These are phyloP conservation scores for Entelurus aequoreus DNA, from an alignment of 2,113 vertebrate genomes.

Conservation along the genomic window DNA sequence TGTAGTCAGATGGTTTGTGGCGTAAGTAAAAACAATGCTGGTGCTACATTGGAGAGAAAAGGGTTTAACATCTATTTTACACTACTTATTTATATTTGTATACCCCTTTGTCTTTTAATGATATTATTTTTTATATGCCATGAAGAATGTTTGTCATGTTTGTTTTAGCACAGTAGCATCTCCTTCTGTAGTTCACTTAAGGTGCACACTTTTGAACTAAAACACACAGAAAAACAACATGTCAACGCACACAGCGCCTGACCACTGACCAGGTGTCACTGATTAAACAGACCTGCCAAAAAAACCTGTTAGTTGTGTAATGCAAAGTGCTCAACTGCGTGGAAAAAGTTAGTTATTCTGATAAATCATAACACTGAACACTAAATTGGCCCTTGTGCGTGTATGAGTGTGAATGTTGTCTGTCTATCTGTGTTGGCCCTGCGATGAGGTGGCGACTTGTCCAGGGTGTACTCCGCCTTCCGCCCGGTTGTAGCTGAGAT, in stretches of 20 bases:
- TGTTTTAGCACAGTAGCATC: background rate
- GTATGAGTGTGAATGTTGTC: too few relatives aligned
- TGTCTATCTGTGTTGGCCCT: too few relatives aligned
- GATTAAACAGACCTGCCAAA: background rate
- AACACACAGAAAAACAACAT: too few relatives aligned
- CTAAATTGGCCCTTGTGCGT: too few relatives aligned
- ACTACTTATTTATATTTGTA: background rate
- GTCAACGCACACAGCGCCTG: background rate
- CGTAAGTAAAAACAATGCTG: background rate
- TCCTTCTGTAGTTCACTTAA: background rate
- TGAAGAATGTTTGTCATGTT: background rate
- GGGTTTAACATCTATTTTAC: background rate
- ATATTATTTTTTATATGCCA: background rate
- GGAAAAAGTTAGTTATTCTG: background rate
- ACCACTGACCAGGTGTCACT: slow-evolving; percentile 7
- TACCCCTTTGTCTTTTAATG: background rate
- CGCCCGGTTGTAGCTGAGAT: too few relatives aligned
- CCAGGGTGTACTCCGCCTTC: too few relatives aligned
- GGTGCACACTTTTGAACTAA: background rate
- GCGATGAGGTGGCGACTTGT: too few relatives aligned
- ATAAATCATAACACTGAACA: background rate
- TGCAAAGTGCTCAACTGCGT: background rate
- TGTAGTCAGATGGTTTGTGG: background rate
- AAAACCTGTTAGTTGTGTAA: background rate
- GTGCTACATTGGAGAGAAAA: background rate